Base-by-base conservation (phyloP, 2,888 invertebrate species). In the Nomada ferruginata region DNA sequence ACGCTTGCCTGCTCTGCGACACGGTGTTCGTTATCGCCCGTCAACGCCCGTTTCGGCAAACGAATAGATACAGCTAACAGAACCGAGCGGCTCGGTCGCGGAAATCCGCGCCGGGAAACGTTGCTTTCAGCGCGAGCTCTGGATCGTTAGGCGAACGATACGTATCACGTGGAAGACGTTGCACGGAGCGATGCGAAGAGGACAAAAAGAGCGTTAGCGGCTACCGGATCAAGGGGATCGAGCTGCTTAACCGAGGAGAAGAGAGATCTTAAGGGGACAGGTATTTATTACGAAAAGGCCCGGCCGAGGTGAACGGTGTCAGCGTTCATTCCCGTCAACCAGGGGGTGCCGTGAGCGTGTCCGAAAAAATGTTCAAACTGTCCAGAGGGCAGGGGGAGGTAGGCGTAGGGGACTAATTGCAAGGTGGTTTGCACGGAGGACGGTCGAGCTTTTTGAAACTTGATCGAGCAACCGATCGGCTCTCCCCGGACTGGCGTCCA, bases 401-500 rank as follows among this genome's bases (percentile, higher is more conserved):
- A 26, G 2, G 26, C 2, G n/a, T 36, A 7, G 36, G 36, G 59
- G 63, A 53, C 59, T 63, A 82, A 75, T 85, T 83, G 73, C 75
- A 85, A 70, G 75, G 69, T 55, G 77, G 64, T 83, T 76, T 36
- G 70, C 66, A 23, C 26, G 71, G 60, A 15, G 15, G 44, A 52
- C 61, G 79, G 72, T 10, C 18, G 23, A 61, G 65, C 71, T 85
- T 85, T 47, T 87, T 87, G 86, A 87, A 87, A 87, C 79, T 77
- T 66, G 87, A 87, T 87, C 87, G 85, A 80, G 87, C 79, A 72
- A 85, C 64, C 64, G 84, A 85, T 85, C 85, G 70, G 52, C 23
- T 36, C 57, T 47, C 47, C 26, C 29, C 63, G 53, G 63, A 53
- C 65, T 42, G 80, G 64, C 84, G 77, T 83, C 83, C 69, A 68